These are phyloP conservation scores for Apteryx owenii DNA, from an alignment of 2,113 vertebrate species.

Conservation along the genomic window DNA sequence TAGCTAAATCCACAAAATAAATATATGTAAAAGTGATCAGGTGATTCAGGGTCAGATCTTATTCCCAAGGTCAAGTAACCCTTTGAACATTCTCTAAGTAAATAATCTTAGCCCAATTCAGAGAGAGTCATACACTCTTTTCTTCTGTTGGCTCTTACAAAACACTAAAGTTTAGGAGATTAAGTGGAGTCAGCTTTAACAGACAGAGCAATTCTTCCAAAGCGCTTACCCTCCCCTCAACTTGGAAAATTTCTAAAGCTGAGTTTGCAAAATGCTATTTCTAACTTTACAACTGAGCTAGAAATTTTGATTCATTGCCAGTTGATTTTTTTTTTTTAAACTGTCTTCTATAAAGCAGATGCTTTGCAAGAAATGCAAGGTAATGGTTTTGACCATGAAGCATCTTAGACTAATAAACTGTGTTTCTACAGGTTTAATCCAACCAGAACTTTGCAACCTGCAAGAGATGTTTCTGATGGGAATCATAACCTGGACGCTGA, in stretches of 20 bases:
- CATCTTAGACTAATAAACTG: neutral
- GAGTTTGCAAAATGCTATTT: slow-evolving; percentile 51
- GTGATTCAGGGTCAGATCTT: slow-evolving; percentile 70
- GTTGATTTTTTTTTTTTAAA: neutral
- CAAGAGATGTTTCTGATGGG: neutral
- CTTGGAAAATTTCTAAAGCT: slow-evolving; percentile 37
- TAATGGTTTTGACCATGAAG: neutral
- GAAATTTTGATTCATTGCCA: neutral
- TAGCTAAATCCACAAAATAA: slow-evolving; percentile 71
- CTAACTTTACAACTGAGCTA: slow-evolving; percentile 32
- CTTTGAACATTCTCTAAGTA: slow-evolving; percentile 74
- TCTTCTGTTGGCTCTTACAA: slow-evolving; percentile 58
- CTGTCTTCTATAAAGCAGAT: neutral
- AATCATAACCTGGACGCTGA: neutral
- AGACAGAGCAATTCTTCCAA: slow-evolving; percentile 61
- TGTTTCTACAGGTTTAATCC: neutral
- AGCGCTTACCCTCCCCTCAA: slow-evolving; percentile 43
- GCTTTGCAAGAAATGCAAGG: neutral
- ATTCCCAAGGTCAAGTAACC: slow-evolving; percentile 76
- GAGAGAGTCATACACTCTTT: slow-evolving; percentile 58
- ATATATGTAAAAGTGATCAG: slow-evolving; percentile 64
- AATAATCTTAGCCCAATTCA: slow-evolving; percentile 68
- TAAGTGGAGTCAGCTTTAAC: slow-evolving; percentile 62
- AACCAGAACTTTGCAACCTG: neutral
- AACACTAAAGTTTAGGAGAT: slow-evolving; percentile 71